Base-by-base conservation (phyloP, 2,888 invertebrate genomes). In the Trissonchulus latispiculum region DNA sequence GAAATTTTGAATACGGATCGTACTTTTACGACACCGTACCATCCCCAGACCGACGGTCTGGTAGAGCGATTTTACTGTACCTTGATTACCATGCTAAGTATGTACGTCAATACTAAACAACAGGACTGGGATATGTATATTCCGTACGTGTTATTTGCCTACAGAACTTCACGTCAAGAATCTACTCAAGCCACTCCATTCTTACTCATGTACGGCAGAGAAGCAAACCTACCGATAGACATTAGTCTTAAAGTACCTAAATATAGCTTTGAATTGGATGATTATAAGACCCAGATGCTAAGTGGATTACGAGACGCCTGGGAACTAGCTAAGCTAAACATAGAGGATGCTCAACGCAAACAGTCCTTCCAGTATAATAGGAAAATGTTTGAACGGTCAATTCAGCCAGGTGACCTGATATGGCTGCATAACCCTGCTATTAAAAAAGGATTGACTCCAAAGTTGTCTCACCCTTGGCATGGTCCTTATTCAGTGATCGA, bases 21-120 rank as follows among this genome's bases (percentile, higher is more conserved):
- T 61, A 59, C 48, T 1, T 75, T 73, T 28, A 78, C 78, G 8
- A 71, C 76, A 1, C 72, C 76, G 0, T 78, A 75, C 69, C 73
- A 76, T 1, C 78, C 78, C 0, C 61, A 75, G 23, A 59, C 36
- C 0, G 78, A 80, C 61, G 79, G 79, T 0, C 37, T 78, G 1
- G 74, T 73, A 0, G 79, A 79, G 73, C 61, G 76, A 3, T 75
- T 77, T 36, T 79, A 80, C 64, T 61, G 72, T 28, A 77, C 76
- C 0, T 31, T 80, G 2, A 74, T 75, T 0, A 72, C 73, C 3
- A 77, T 78, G 77, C 35, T 80, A 0, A 73, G 76, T 0, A 72
- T 70, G 35, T 78, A 76, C 59, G 76, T 78, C 8, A 72, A 71
- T 8, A 31, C 37, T 1, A 23, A 36, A 1, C 77, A 77, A 8